Base-by-base conservation (phyloP, 2,113 vertebrate species). In the Oncorhynchus gorbuscha region DNA sequence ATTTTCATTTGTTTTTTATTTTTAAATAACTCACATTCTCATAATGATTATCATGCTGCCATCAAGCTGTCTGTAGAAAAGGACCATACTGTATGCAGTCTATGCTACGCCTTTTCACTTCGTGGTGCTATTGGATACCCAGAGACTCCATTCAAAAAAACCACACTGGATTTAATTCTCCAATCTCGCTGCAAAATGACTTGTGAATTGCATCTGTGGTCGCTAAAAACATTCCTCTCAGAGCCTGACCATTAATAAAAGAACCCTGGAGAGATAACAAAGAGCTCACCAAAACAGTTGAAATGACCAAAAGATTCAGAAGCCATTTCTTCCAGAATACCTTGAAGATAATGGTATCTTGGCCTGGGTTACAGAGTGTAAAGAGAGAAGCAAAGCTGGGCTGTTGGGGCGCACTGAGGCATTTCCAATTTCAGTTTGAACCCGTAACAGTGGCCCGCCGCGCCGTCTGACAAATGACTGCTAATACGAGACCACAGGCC, bases 401-500 rank as follows among this genome's bases (percentile, higher is more conserved):
- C 83, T 85, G 90, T 87, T 85, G 77, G 84, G 85, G 90, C 83
- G 85, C 89, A 88, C 75, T 90, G 84, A 91, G 88, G 88, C 88
- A 72, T 91, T 16, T 77, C 85, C 87, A 85, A 90, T 86, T 89
- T 90, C 87, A 74, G 85, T 86, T 90, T 90, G 87, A 91, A 90
- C 89, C 86, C 90, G 89, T 90, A 90, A 90, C 89, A 90, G 82
- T 77, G 81, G 68, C n/a, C 81, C 73, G 79, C 81, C 73, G 79
- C 89, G 89, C 85, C 87, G 86, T 87, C 89, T 89, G 89, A 91
- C 91, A 91, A 89, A 91, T 88, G 88, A 90, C 82, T 80, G 87
- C 86, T 87, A 90, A 88, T 85, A 83, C 74, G 39, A 79, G 82
- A 83, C 72, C 81, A 69, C 3, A 76, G 76, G 84, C 86, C 74